Conservation (phyloP, 2,113 vertebrate genomes). For the Clarias macrocephalus region DNA sequence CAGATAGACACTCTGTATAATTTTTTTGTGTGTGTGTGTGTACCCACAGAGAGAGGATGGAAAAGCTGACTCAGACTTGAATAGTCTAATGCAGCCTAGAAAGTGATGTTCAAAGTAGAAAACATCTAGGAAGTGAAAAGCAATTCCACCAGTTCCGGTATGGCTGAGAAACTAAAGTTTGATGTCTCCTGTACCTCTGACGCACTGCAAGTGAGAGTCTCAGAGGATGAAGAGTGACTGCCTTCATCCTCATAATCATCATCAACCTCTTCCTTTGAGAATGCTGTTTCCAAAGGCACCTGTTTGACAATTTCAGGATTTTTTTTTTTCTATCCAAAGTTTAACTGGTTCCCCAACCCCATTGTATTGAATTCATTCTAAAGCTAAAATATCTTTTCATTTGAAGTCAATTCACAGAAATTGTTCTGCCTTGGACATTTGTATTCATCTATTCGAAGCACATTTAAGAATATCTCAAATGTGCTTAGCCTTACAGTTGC, state of each 20-base stretch:
- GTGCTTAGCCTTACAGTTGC: background rate
- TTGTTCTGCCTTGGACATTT: background rate
- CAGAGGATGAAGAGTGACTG: constrained; percentile 73
- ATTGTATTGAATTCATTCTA: background rate
- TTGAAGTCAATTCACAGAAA: constrained; percentile 12
- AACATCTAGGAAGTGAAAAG: background rate
- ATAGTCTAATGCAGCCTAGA: background rate
- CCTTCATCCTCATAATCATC: constrained; percentile 61
- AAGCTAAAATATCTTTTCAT: constrained; percentile 13
- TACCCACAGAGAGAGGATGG: background rate
- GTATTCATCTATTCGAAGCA: constrained; percentile 11
- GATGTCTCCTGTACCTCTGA: constrained; percentile 68
- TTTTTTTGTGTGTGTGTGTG: background rate
- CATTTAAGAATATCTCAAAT: constrained; percentile 7
- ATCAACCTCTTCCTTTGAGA: constrained; percentile 59
- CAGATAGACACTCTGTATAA: no score
- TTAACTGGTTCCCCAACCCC: background rate
- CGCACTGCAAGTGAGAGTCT: constrained; percentile 72
- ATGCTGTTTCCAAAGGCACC: constrained; percentile 57
- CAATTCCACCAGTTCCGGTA: background rate
- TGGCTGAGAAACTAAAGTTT: background rate
- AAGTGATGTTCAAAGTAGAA: background rate
- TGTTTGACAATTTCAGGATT: constrained; percentile 54
- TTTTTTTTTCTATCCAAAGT: constrained; percentile 17
- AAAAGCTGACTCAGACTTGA: background rate